These are phyloP conservation scores for Carassius gibelio DNA, from an alignment of 2,113 vertebrate species.

Conservation along the genomic window DNA sequence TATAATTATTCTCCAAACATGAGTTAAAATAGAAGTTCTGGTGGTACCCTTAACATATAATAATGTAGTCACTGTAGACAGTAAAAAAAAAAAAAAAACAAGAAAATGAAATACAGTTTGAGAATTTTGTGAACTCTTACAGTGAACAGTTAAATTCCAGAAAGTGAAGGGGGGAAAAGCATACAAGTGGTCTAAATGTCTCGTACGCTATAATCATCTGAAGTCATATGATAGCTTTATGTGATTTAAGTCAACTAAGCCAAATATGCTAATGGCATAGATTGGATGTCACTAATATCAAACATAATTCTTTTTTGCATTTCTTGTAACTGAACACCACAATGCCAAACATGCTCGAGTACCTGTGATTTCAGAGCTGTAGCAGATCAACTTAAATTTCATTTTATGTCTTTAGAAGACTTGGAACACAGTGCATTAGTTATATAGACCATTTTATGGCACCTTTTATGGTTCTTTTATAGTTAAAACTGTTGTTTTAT, in stretches of 20 bases:
- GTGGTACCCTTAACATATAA: not conserved
- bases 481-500: not conserved
- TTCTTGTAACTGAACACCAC: not conserved
- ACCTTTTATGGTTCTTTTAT: conserved; percentile 22
- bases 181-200: not conserved
- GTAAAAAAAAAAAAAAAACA: not conserved
- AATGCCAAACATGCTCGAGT: not conserved
- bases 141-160: not conserved
- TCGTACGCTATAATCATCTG: not conserved
- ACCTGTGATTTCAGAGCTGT: not conserved
- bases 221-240: not conserved
- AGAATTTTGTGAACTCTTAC: not conserved
- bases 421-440: not conserved
- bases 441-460: conserved; percentile 15
- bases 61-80: not conserved
- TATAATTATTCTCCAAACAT: not conserved
- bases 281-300: not conserved
- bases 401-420: not conserved
- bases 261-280: not conserved
- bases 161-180: not conserved
- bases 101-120: not conserved
- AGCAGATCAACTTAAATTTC: conserved; percentile 1
- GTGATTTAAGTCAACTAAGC: not conserved
- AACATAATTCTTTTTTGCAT: not conserved
- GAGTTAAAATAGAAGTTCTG: not conserved